Evolutionary conservation across 2,797 vertebrate species (phyloP), one percentile per base, ranked within the genome.

Genomic region (Fistularia commersonii): DNA sequence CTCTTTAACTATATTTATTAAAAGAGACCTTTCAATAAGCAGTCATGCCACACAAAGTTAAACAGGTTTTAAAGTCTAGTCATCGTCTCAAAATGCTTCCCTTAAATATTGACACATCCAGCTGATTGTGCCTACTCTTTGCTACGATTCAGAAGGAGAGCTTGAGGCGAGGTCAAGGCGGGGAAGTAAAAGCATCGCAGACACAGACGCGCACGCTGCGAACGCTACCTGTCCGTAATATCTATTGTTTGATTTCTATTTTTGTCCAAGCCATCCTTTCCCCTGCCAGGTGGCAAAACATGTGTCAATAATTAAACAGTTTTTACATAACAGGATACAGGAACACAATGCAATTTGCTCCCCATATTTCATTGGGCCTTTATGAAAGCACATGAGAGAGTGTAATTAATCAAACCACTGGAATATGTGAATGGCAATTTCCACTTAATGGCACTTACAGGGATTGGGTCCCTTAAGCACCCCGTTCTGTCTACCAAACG

Each of bases 401-500:
- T 57, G 84, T 89, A 89, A 90, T 90, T 90, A 88, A 90, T 90
- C 89, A 90, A 90, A 90, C 87, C 88, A 86, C 87, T 90, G 89
- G 88, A 89, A 90, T 90, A 90, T 89, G 89, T 87, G 88, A 89
- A 88, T 79, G 83, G 83, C 87, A 90, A 90, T 90, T 90, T 90
- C 86, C 85, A 87, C 85, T 87, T 89, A 90, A 90, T 90, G 87
- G 89, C 87, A 90, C 89, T 90, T 90, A 90, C 87, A 87, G 87
- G 88, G 83, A 90, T 88, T 88, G 89, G 84, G 87, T 90, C 88
- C 87, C 89, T 86, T 88, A 90, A 90, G 89, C 88, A 84, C 84
- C 85, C 49, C 82, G 77, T 89, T 87, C 86, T 83, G 80, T 87
- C 87, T 84, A 83, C 73, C 81, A 88, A 88, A 90, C 65, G 79